phyloP scores from a whole-genome alignment of 1,140 invertebrate genomes.

The Conus betulinus region DNA sequence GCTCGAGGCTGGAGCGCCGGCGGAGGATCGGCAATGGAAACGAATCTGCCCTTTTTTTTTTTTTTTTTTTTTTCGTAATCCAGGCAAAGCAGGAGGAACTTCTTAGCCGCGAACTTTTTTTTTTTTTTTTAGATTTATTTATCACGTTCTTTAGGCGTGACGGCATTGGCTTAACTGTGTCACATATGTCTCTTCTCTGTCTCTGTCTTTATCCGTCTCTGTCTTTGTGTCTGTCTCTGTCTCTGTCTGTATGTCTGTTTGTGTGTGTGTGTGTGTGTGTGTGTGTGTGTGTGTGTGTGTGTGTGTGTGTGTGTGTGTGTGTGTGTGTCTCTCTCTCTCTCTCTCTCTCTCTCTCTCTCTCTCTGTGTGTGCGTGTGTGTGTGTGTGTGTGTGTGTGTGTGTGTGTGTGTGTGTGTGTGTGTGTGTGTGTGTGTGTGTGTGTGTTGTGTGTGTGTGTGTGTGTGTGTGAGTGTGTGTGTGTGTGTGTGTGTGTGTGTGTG shows the following conservation, averaged over 20 bases:
- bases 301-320: slow-evolving; percentile 4
- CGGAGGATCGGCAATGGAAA: too few species aligned
- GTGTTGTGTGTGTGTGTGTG: background rate
- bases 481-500: too few species aligned
- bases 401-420: slow-evolving; percentile 6
- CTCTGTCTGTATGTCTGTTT: background rate
- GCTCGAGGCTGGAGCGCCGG: too few species aligned
- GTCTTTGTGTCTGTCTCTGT: background rate
- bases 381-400: slow-evolving; percentile 1
- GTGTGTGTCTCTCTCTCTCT: background rate
- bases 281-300: slow-evolving; percentile 8
- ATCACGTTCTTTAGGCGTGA: background rate
- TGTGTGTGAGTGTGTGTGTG: background rate
- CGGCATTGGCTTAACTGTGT: background rate
- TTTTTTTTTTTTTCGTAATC: too few species aligned
- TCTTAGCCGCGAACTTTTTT: background rate
- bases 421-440: background rate
- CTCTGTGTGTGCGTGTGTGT: background rate
- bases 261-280: background rate
- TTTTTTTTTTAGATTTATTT: background rate
- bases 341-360: background rate
- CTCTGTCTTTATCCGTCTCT: background rate
- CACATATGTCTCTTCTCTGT: background rate
- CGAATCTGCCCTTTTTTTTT: background rate
- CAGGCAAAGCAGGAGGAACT: background rate